These are phyloP conservation scores for Eupelmus urozonus DNA, from an alignment of 2,888 invertebrate species.

Conservation along the genomic window DNA sequence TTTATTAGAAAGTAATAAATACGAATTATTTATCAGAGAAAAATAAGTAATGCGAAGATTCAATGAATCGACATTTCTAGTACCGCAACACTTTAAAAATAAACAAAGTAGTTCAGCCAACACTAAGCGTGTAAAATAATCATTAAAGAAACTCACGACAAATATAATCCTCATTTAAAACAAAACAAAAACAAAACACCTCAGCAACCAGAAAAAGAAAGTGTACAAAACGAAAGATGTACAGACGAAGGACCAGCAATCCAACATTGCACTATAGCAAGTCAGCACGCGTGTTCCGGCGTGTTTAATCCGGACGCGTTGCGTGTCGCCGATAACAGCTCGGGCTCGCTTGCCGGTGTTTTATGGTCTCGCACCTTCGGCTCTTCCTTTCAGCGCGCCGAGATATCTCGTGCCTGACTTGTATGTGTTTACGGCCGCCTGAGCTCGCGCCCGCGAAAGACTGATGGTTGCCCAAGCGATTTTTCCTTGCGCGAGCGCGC, in stretches of 20 bases:
- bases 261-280: neutral
- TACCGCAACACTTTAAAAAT: no score
- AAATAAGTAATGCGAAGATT: no score
- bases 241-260: neutral
- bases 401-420: neutral
- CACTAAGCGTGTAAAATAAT: no score
- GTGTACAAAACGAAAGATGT: neutral
- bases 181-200: no score
- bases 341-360: constrained; percentile 72
- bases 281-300: constrained; percentile 43
- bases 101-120: no score
- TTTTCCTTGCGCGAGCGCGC: neutral
- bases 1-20: no score
- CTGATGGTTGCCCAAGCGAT: constrained; percentile 5
- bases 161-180: no score
- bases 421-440: constrained; percentile 48
- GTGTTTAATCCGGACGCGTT: constrained; percentile 65
- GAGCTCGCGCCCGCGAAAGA: constrained; percentile 27
- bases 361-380: constrained; percentile 70
- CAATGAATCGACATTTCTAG: no score
- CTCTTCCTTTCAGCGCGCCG: constrained; percentile 68
- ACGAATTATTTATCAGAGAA: no score
- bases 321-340: constrained; percentile 72
- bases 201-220: neutral
- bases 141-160: no score